Conservation (phyloP, 2,113 vertebrate species). For the Ammospiza nelsoni region DNA sequence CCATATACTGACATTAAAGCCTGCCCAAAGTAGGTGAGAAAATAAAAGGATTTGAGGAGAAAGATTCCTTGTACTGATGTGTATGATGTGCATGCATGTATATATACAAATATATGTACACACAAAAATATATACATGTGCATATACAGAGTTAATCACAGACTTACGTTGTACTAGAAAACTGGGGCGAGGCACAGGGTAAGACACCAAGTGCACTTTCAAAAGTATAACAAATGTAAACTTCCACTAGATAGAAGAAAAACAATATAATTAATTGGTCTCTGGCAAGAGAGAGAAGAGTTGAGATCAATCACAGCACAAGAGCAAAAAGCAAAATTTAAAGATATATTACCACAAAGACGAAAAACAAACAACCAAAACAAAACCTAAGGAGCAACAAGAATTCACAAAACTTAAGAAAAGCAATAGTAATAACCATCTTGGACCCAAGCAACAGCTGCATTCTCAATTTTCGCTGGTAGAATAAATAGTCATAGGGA, state of each 20-base stretch:
- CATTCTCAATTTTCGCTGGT: not conserved
- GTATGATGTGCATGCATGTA: fast-evolving
- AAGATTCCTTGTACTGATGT: not conserved
- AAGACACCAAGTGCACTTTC: not conserved
- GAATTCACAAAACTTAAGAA: not conserved
- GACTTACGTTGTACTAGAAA: not conserved
- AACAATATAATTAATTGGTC: not conserved
- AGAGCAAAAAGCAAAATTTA: not conserved
- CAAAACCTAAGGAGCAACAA: not conserved
- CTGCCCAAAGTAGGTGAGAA: not conserved
- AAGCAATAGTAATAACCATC: not conserved
- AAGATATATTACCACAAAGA: not conserved
- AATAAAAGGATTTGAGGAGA: not conserved
- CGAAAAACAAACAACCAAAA: not conserved
- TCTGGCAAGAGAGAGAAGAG: not conserved
- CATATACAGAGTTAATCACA: not conserved
- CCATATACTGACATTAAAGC: not conserved
- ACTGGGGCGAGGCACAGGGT: not conserved
- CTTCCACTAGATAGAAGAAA: not conserved
- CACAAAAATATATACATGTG: not conserved
- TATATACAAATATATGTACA: not conserved
- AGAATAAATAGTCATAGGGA: not conserved
- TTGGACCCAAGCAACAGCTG: not conserved
- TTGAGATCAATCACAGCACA: not conserved
- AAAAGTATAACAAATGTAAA: not conserved